Conservation (phyloP, 2,113 vertebrate species). For the Madoqua kirkii region DNA sequence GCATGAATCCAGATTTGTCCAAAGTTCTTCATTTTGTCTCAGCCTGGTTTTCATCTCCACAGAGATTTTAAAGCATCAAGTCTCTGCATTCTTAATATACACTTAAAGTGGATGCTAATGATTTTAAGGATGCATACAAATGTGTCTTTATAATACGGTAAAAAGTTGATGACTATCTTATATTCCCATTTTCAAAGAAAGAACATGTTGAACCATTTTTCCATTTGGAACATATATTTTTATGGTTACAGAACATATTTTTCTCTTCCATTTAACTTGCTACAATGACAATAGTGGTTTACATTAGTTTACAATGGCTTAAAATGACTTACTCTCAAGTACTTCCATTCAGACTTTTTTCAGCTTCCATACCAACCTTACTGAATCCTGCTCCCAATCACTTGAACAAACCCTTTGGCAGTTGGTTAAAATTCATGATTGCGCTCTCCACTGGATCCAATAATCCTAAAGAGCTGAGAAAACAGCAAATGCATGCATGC, state of each 20-base stretch:
- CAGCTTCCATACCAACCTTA: neutral
- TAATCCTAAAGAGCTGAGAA: neutral
- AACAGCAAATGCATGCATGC: neutral
- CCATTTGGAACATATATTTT: neutral
- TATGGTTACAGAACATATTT: neutral
- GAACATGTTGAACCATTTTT: neutral
- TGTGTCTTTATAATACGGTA: neutral
- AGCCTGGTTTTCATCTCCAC: neutral
- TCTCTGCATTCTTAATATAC: neutral
- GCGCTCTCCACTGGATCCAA: neutral
- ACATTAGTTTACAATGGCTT: neutral
- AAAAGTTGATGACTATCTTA: neutral
- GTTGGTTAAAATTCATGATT: conserved; percentile 8
- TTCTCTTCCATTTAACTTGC: neutral
- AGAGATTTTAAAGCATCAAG: neutral
- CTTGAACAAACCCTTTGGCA: neutral
- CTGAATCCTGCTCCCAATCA: neutral
- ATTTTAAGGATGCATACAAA: neutral
- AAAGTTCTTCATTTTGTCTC: neutral
- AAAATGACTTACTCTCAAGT: neutral
- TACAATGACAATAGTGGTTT: neutral
- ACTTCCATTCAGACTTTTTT: neutral
- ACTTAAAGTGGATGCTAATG: neutral
- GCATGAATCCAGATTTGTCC: neutral
- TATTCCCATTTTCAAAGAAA: neutral